Percentiles rank a stretch among this genome's conserved stretches.
These are phyloP conservation scores for Andrena cerasifolii DNA, from an alignment of 1,140 invertebrate genomes.

Conservation along the genomic window DNA sequence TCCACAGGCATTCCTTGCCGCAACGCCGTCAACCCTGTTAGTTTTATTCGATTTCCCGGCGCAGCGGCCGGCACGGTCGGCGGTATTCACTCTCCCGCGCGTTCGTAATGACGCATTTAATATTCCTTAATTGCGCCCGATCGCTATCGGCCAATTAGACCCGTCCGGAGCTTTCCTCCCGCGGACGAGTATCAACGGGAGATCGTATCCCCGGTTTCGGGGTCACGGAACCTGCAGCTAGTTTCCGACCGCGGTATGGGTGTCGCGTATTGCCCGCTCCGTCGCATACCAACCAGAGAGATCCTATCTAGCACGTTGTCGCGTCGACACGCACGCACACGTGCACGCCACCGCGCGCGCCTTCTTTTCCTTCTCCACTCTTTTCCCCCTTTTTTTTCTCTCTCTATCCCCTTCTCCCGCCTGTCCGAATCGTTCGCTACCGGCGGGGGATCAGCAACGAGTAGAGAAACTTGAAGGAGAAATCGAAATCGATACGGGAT, in stretches of 20 bases:
- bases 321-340: conserved; percentile 49
- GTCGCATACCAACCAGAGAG: conserved; percentile 65
- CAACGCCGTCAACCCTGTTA: not conserved
- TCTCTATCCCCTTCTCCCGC: conserved; percentile 4
- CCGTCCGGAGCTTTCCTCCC: conserved; percentile 25
- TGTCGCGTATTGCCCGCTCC: conserved; percentile 61
- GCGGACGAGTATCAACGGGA: conserved; percentile 25
- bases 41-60: conserved; percentile 30
- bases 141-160: conserved; percentile 15
- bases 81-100: not conserved
- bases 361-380: conserved; percentile 22
- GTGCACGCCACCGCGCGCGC: conserved; percentile 24
- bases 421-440: no score
- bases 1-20: no score
- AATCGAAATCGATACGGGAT: conserved; percentile 73
- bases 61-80: not conserved
- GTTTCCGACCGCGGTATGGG: conserved; percentile 59
- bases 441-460: conserved; percentile 1
- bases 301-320: conserved; percentile 56
- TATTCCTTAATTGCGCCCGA: conserved; percentile 18
- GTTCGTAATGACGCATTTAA: conserved; percentile 15
- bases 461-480: conserved; percentile 73
- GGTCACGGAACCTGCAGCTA: conserved; percentile 64
- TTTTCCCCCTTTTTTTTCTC: conserved; percentile 1
- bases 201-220: conserved; percentile 59